Evolutionary conservation across 2,888 invertebrate genomes (phyloP), one percentile per base, ranked within the genome.

Genomic region (Willowsia nigromaculata): DNA sequence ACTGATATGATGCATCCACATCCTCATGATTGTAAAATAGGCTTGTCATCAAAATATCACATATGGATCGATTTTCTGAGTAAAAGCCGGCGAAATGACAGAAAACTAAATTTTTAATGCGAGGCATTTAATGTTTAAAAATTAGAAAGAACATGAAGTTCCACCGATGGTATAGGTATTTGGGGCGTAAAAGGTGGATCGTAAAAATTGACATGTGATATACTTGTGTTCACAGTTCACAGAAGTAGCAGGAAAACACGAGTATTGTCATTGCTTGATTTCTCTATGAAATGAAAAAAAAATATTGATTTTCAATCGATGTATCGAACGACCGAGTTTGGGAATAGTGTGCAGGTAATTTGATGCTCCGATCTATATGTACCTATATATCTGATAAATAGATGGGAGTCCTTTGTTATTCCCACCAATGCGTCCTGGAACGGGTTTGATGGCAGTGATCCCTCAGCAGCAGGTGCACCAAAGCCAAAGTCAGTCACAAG

Each of bases 361-460:
- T 27, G 7, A 27, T 62, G 18, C 13, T 1, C 18, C 30, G 30
- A 27, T 59, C 1, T 27, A 27, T 62, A 62, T n/a, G 18, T 37
- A n/a, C 33, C 3, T n/a, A 37, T 30, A 62, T 65, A 27, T 25
- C n/a, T 25, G 1, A 2, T 43, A n/a, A 62, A 25, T 80, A 92
- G 92, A 92, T 90, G 92, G 92, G 89, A 91, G 88, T 85, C 90
- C 92, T 53, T 76, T 92, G 62, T 65, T 92, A 30, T 91, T 91
- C 87, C 92, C 91, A 85, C 88, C 92, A n/a, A 91, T 92, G 89
- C 92, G 92, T 89, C 80, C 91, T 30, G 91, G 91, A 76, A 85
- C 91, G n/a, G 92, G 92, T 43, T 86, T 92, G 43, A 92, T 92
- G 92, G 91, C 92, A 84, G 92, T 92, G 40, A 92, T 92, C 65